These are phyloP conservation scores for Troilus luridus DNA, from an alignment of 2,888 invertebrate species.

Conservation along the genomic window DNA sequence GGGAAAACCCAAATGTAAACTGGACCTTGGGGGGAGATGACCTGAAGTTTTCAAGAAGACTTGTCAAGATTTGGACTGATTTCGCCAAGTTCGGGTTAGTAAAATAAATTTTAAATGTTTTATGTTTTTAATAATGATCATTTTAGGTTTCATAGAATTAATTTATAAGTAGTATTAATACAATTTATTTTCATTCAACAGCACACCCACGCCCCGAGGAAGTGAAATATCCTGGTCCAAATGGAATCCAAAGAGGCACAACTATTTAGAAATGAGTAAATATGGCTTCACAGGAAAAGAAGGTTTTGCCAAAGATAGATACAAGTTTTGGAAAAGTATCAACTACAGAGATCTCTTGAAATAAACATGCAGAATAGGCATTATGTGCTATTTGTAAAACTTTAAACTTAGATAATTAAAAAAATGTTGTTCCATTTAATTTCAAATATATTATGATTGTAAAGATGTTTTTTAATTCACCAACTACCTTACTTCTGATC, in stretches of 20 bases:
- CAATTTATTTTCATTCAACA: background rate
- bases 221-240: constrained; percentile 11
- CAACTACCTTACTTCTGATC: background rate
- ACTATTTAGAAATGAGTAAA: background rate
- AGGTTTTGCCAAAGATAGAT: constrained; percentile 36
- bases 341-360: constrained; percentile 3
- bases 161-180: background rate
- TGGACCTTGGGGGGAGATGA: constrained; percentile 24
- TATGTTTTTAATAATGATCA: background rate
- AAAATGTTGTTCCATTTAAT: background rate
- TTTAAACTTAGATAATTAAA: background rate
- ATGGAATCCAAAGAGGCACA: constrained; percentile 17
- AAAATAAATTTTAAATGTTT: background rate
- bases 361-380: background rate
- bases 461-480: background rate
- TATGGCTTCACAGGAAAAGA: background rate
- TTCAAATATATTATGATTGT: background rate
- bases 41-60: constrained; percentile 51
- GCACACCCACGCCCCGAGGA: background rate
- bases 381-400: background rate
- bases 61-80: constrained; percentile 55
- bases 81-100: constrained; percentile 60
- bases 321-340: constrained; percentile 29
- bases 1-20: constrained; percentile 25
- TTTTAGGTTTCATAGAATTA: background rate